Base-by-base conservation (phyloP, 2,113 vertebrate species). In the Macquaria australasica region DNA sequence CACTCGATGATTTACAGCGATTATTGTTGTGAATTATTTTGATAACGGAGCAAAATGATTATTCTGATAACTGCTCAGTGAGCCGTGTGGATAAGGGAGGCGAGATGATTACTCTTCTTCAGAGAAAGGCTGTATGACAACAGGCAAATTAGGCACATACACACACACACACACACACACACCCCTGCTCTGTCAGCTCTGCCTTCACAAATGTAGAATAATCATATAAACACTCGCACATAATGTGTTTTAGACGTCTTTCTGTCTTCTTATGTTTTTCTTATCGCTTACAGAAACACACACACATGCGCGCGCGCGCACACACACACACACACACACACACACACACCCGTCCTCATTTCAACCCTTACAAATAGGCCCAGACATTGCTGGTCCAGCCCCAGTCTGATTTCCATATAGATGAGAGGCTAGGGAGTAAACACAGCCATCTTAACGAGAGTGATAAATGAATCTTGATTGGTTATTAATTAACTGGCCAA, bases 401-500 rank as follows among this genome's bases (percentile, higher is more conserved):
- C 3, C 21, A 3, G 50, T 83, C 86, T 90, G 87, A 91, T 94
- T 93, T 92, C 50, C 91, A 92, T 90, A 83, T 91, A 93, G 85
- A 94, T 79, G 90, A 89, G 87, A 83, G 81, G 53, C 73, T 8
- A 3, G 83, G 89, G 84, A 83, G 70, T 81, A 86, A 88, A 87
- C 89, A 82, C 72, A 37, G 84, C 20, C 75, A 4, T 90, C 80
- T 51, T 82, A 87, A 89, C 21, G 23, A 86, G 72, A 78, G 21
- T 56, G 82, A 75, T 86, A 68, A 90, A 90, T 89, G 43, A 70
- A 72, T 84, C 63, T 28, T 91, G 90, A 94, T 91, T 91, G 87
- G 89, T 91, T 91, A 91, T 93, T 93, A 91, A 91, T 92, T 90
- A 91, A 43, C 51, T 20, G 6, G 37, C 81, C 85, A 92, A 89